Evolutionary conservation across 2,888 invertebrate genomes (phyloP).

Genomic region (Thysanoteuthis rhombus): DNA sequence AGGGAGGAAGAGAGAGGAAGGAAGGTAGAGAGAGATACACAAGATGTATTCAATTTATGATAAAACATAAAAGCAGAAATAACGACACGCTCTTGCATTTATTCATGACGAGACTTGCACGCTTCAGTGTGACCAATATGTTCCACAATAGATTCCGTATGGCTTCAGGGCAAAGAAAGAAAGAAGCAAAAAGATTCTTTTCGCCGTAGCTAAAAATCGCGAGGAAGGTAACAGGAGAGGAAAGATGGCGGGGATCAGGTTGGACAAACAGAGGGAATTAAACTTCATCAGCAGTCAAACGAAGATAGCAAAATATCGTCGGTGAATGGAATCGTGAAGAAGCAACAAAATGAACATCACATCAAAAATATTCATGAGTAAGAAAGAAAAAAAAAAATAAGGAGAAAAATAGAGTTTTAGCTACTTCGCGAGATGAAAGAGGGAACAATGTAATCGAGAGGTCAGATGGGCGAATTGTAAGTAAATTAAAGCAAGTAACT

Average conservation of each 20-base stretch:
- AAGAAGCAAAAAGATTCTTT: not conserved
- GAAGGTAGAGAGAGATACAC: not conserved
- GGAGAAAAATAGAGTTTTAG: not conserved
- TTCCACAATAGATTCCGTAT: not conserved
- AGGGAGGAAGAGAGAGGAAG: too few relatives aligned
- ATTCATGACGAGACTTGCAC: not conserved
- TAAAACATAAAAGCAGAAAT: not conserved
- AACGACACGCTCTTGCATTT: not conserved
- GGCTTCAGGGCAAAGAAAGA: not conserved
- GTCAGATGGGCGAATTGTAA: too few relatives aligned
- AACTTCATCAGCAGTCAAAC: not conserved
- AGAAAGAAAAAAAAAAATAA: not conserved
- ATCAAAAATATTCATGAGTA: not conserved
- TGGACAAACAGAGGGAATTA: not conserved
- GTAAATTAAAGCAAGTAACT: too few relatives aligned
- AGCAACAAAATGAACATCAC: not conserved
- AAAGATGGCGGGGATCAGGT: not conserved
- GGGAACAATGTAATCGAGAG: too few relatives aligned
- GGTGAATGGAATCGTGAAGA: not conserved
- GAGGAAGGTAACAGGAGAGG: not conserved
- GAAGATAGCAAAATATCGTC: not conserved
- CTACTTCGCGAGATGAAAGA: not conserved
- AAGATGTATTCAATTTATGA: not conserved
- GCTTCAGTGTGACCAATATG: not conserved
- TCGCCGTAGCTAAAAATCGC: not conserved